A percentile compares a stretch with the other conserved stretches of the same genome.
phyloP scores from a whole-genome alignment of 2,797 vertebrate genomes.

The Sebastes minor region DNA sequence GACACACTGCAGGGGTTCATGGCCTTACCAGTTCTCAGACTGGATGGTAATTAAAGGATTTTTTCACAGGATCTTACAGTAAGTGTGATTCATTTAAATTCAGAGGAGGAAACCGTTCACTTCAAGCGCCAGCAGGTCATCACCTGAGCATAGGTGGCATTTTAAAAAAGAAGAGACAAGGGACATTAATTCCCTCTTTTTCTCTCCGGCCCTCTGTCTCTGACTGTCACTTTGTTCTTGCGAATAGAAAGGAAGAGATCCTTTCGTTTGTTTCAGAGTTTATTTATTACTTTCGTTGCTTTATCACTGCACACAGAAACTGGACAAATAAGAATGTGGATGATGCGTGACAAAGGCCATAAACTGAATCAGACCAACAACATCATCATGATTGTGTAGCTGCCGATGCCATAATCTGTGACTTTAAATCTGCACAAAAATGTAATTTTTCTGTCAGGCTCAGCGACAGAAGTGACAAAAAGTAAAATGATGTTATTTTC shows the following conservation, averaged over 20 bases:
- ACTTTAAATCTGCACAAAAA: conserved; percentile 10
- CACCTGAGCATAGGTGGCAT: conserved; percentile 29
- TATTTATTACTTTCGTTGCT: not conserved
- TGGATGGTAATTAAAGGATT: conserved; percentile 16
- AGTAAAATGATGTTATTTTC: not conserved
- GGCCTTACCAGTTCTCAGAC: not conserved
- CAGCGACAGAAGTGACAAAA: not conserved
- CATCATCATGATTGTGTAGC: not conserved
- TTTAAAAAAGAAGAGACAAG: conserved; percentile 24
- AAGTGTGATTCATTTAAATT: conserved; percentile 27
- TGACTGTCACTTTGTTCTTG: not conserved
- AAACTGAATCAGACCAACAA: not conserved
- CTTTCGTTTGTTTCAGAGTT: not conserved
- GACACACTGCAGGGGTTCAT: not conserved
- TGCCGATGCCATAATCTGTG: not conserved
- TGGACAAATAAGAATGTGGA: not conserved
- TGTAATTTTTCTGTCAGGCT: conserved; percentile 16
- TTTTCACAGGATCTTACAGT: not conserved
- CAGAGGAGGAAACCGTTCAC: conserved; percentile 14
- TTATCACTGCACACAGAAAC: not conserved
- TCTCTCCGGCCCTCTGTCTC: not conserved
- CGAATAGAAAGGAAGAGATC: not conserved
- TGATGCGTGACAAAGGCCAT: not conserved
- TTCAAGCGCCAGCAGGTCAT: conserved; percentile 9
- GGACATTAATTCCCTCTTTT: conserved; percentile 2